phyloP scores from a whole-genome alignment of 2,797 vertebrate genomes.

The Sebastes taczanowskii region DNA sequence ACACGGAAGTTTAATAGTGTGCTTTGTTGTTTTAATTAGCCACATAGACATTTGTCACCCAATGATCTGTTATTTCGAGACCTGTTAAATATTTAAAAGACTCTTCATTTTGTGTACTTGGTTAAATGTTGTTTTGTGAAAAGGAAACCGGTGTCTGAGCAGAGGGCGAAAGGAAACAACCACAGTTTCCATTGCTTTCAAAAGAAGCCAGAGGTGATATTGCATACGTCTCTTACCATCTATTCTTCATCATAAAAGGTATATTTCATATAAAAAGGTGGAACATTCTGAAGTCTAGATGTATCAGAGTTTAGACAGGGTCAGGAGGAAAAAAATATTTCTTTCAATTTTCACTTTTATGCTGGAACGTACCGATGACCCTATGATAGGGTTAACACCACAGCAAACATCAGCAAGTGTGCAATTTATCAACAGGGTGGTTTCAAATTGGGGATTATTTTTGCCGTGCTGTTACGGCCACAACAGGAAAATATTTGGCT shows the following conservation, averaged over 20 bases:
- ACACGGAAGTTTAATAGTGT: neutral
- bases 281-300: neutral
- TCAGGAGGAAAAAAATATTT: neutral
- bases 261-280: constrained; percentile 15
- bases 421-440: neutral
- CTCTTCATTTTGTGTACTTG: neutral
- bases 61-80: neutral
- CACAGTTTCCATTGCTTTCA: constrained; percentile 2
- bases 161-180: neutral
- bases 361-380: neutral
- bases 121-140: constrained; percentile 17
- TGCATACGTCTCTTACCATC: constrained; percentile 12
- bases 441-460: constrained; percentile 11
- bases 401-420: neutral
- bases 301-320: neutral
- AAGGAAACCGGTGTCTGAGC: constrained; percentile 16
- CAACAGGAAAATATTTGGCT: too few species aligned
- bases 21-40: constrained; percentile 11
- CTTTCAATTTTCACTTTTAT: constrained; percentile 27
- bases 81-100: neutral
- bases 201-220: constrained; percentile 7
- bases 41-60: neutral
- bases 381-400: neutral
- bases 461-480: neutral
- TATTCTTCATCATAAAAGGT: constrained; percentile 12